Percentiles rank a stretch among this genome's conserved stretches.
phyloP scores from a whole-genome alignment of 2,113 vertebrate species.

The Heterotilapia buettikoferi region DNA sequence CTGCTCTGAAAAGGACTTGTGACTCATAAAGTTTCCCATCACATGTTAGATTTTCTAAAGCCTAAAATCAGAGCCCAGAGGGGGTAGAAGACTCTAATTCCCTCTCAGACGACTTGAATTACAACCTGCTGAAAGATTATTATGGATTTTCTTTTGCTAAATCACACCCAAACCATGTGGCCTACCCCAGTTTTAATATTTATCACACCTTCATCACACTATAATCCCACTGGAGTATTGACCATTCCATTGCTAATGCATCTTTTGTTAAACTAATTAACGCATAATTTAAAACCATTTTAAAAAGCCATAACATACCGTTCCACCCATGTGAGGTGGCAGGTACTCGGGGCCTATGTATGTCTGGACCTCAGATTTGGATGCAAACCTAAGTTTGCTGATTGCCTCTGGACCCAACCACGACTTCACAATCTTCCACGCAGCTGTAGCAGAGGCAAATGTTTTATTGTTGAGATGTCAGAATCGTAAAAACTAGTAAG shows the following conservation, averaged over 20 bases:
- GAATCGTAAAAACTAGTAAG: not conserved
- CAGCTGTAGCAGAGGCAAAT: conserved; percentile 71
- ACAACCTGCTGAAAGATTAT: not conserved
- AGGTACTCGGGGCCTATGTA: conserved; percentile 85
- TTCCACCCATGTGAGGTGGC: conserved; percentile 91
- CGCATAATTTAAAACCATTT: not conserved
- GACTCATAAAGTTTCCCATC: not conserved
- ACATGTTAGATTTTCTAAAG: not conserved
- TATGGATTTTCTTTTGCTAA: not conserved
- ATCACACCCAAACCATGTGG: not conserved
- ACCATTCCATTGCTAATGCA: not conserved
- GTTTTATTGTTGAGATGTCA: not conserved
- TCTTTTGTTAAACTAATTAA: not conserved
- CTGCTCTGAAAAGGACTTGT: not conserved
- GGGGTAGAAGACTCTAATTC: not conserved
- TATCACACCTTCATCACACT: not conserved
- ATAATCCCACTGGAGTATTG: not conserved
- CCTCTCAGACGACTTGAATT: not conserved
- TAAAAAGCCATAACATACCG: conserved; percentile 70
- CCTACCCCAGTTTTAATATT: not conserved
- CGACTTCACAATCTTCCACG: conserved; percentile 92
- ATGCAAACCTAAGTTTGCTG: conserved; percentile 86
- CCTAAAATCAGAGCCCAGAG: not conserved
- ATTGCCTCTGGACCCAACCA: conserved; percentile 96
- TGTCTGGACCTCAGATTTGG: conserved; percentile 81